These are phyloP conservation scores for Ectemnius continuus DNA, from an alignment of 2,888 invertebrate species.

Conservation along the genomic window DNA sequence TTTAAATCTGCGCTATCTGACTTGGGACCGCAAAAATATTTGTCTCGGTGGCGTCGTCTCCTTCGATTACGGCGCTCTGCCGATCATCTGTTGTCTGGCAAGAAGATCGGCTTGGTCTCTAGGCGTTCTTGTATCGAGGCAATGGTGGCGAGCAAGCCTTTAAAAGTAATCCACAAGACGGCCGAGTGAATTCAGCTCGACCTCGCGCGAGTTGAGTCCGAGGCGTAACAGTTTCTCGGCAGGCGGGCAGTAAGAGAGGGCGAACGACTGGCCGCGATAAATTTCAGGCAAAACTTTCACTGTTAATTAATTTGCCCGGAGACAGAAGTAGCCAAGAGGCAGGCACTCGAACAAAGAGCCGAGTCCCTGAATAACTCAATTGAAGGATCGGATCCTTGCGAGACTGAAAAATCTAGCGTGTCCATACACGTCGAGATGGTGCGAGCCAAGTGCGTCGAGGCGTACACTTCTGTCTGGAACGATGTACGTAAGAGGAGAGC, in stretches of 20 bases:
- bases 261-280: background rate
- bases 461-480: too few species aligned
- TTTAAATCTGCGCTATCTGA: slow-evolving; percentile 18
- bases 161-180: too few species aligned
- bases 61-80: background rate
- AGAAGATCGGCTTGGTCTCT: too few species aligned
- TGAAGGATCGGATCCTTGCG: background rate
- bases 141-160: too few species aligned
- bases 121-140: too few species aligned
- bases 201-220: too few species aligned
- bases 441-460: too few species aligned
- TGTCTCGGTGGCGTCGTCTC: background rate
- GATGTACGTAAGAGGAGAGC: too few species aligned
- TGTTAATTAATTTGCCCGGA: background rate
- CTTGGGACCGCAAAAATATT: slow-evolving; percentile 15
- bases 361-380: background rate
- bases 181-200: too few species aligned
- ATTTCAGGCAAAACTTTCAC: background rate
- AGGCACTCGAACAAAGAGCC: background rate
- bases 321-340: background rate
- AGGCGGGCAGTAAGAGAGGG: too few species aligned
- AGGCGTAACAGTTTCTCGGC: too few species aligned
- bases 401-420: background rate
- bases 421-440: background rate
- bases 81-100: too few species aligned